phyloP scores from a whole-genome alignment of 2,797 vertebrate genomes.

The Chelon labrosus region DNA sequence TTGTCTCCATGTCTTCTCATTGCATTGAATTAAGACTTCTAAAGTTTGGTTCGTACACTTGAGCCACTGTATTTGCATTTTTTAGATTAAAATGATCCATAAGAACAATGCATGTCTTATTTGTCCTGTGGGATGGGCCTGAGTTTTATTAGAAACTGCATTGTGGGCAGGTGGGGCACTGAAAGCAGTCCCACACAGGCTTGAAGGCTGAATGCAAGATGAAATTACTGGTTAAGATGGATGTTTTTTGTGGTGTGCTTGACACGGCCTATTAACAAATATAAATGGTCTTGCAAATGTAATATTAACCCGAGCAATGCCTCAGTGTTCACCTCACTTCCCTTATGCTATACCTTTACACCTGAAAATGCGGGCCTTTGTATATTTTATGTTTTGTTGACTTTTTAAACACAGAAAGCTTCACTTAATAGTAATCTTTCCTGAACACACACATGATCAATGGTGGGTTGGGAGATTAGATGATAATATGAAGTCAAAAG shows the following conservation, averaged over 20 bases:
- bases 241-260: slow-evolving; percentile 60
- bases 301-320: slow-evolving; percentile 55
- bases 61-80: slow-evolving; percentile 57
- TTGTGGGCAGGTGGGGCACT: slow-evolving; percentile 36
- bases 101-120: slow-evolving; percentile 44
- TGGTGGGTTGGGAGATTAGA: slow-evolving; percentile 31
- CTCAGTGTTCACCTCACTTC: slow-evolving; percentile 25
- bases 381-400: slow-evolving; percentile 34
- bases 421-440: slow-evolving; percentile 53
- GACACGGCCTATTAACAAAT: slow-evolving; percentile 62
- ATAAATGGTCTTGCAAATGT: slow-evolving; percentile 62
- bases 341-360: slow-evolving; percentile 4
- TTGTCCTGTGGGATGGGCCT: slow-evolving; percentile 46
- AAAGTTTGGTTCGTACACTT: slow-evolving; percentile 23
- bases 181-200: slow-evolving; percentile 45
- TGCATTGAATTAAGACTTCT: slow-evolving; percentile 6
- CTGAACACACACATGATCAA: slow-evolving; percentile 48
- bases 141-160: slow-evolving; percentile 65
- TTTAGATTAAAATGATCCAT: slow-evolving; percentile 68
- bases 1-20: not conserved
- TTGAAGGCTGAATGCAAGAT: slow-evolving; percentile 55
- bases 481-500: slow-evolving; percentile 44
- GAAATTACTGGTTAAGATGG: slow-evolving; percentile 69
- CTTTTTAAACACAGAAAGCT: slow-evolving; percentile 59
- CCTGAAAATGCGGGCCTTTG: slow-evolving; percentile 25